A percentile compares a stretch with the other conserved stretches of the same genome.
phyloP scores from a whole-genome alignment of 1,140 invertebrate species.

The Megathymus violae region DNA sequence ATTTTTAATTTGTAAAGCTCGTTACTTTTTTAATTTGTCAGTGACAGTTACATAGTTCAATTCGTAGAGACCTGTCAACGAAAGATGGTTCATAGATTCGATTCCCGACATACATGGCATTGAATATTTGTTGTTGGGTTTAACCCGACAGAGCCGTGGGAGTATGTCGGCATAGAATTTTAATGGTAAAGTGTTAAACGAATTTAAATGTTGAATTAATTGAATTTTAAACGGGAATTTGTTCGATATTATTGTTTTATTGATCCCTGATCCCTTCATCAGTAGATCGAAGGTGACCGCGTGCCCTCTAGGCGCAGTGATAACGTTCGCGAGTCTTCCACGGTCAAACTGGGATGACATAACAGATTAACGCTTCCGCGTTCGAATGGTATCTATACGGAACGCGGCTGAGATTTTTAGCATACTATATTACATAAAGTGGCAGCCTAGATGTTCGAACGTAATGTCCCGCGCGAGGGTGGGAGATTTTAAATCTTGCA shows the following conservation, averaged over 20 bases:
- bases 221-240: constrained; percentile 2
- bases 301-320: constrained; percentile 15
- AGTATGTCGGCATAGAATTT: no score
- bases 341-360: constrained; percentile 13
- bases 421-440: no score
- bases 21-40: no score
- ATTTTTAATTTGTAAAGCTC: no score
- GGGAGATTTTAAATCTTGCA: no score
- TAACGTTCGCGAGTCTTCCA: constrained; percentile 25
- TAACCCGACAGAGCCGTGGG: no score
- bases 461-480: no score
- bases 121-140: no score
- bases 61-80: background rate
- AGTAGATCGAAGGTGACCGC: background rate
- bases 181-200: background rate
- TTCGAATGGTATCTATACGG: constrained; percentile 6
- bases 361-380: constrained; percentile 14
- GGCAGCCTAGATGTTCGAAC: no score
- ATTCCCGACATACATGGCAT: no score
- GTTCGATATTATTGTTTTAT: constrained; percentile 7
- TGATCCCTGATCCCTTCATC: background rate
- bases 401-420: background rate
- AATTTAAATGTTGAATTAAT: constrained; percentile 4
- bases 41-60: no score
- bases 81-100: background rate